Base-by-base conservation (phyloP, 2,888 invertebrate species). In the Erebia epiphron region DNA sequence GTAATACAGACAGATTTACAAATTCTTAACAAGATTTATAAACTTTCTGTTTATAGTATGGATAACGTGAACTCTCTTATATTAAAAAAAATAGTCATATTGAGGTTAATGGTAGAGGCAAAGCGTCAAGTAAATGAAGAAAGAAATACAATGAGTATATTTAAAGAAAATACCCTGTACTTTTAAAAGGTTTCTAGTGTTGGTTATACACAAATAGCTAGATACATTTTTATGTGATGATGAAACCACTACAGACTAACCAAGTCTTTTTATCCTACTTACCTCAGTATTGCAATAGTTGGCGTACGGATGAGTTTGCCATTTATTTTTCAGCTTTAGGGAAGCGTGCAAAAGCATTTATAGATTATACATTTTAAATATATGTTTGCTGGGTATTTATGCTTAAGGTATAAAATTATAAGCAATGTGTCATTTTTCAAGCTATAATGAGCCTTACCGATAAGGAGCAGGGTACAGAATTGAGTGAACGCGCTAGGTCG, bases 401-500 rank as follows among this genome's bases (percentile, higher is more conserved):
- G 18, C 50, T 16, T 54, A 11, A 13, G 43, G 65, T 65, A 18
- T n/a, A n/a, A 13, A 43, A 8, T 35, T 56, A 43, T 54, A 56
- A 46, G 16, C 56, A 57, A 18, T 18, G 1, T 54, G n/a, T 35
- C 2, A 11, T 46, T 1, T 13, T 7, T 5, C 46, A 61, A 43
- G 61, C 61, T 43, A 57, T 18, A 46, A 46, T 46, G 16, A 62
- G 35, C 41, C 94, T 94, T 71, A 98, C 96, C 78, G 96, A 96
- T 63, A 99, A 93, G 3, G 98, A 97, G 85, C 98, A 99, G 5
- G 98, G 96, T 63, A 99, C 94, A 1, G 98, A 97, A 86, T 98
- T 98, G 75, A 99, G 94, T 50, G 95, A 90, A 72, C 97, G 95
- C 73, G 98, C 97, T 49, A 98, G 87, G 81, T 98, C 97, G 41